These are phyloP conservation scores for Anser cygnoides DNA, from an alignment of 2,113 vertebrate species.

Conservation along the genomic window DNA sequence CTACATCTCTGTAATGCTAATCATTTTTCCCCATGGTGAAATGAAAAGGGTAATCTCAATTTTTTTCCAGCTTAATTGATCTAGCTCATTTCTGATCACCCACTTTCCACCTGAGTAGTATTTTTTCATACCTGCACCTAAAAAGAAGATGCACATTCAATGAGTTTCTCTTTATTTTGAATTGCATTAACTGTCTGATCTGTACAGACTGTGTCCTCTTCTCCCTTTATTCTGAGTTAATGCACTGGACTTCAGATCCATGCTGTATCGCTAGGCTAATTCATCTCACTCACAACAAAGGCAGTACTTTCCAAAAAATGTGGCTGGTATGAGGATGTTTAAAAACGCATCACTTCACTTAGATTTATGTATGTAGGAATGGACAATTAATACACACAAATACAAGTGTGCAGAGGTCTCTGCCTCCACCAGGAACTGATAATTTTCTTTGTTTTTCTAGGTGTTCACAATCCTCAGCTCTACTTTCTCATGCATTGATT, in stretches of 20 bases:
- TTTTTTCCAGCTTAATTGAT: background rate
- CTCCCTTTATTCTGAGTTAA: background rate
- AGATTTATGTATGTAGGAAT: background rate
- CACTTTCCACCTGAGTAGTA: background rate
- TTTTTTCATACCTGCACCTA: background rate
- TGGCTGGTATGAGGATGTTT: background rate
- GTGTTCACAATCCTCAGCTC: background rate
- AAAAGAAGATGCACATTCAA: background rate
- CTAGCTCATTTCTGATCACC: background rate
- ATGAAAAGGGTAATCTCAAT: background rate
- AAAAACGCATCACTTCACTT: background rate
- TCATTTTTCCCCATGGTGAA: background rate
- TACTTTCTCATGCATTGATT: background rate
- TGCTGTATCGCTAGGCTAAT: background rate
- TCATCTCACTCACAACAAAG: background rate
- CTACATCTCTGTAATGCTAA: background rate
- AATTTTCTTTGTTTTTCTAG: background rate
- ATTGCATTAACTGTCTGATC: background rate
- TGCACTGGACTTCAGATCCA: background rate
- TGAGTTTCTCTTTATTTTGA: background rate
- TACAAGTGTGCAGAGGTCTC: background rate
- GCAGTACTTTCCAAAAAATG: background rate
- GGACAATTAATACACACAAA: background rate
- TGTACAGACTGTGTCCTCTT: background rate
- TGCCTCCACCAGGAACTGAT: background rate